These are phyloP conservation scores for Nycticryphes semicollaris DNA, from an alignment of 2,113 vertebrate genomes.

Conservation along the genomic window DNA sequence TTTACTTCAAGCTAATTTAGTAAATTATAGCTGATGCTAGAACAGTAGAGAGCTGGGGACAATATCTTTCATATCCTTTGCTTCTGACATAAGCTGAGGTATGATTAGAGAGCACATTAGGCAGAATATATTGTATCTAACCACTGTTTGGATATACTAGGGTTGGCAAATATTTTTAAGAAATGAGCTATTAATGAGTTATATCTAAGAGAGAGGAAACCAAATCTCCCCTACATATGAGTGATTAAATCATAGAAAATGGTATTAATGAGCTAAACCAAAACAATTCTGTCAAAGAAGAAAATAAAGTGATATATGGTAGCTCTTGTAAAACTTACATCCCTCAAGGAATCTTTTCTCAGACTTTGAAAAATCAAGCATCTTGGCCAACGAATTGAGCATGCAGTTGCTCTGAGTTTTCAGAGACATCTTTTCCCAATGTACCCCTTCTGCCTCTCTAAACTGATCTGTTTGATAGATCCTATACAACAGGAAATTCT, in stretches of 20 bases:
- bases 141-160: not conserved
- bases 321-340: not conserved
- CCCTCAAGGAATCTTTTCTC: not conserved
- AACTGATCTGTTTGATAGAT: not conserved
- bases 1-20: not conserved
- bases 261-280: conserved; percentile 1
- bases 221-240: not conserved
- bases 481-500: not conserved
- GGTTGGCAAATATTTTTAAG: not conserved
- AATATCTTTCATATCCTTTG: not conserved
- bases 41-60: not conserved
- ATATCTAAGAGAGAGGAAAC: not conserved
- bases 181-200: not conserved
- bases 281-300: not conserved
- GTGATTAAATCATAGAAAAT: not conserved
- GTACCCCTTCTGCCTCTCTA: not conserved
- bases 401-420: not conserved
- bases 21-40: not conserved
- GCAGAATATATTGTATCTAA: not conserved
- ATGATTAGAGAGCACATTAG: not conserved
- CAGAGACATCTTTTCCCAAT: not conserved
- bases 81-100: not conserved
- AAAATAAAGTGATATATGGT: not conserved
- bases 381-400: not conserved
- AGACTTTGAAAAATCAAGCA: not conserved